Conservation (phyloP, 2,888 invertebrate species). For the Drosophila paracracens region DNA sequence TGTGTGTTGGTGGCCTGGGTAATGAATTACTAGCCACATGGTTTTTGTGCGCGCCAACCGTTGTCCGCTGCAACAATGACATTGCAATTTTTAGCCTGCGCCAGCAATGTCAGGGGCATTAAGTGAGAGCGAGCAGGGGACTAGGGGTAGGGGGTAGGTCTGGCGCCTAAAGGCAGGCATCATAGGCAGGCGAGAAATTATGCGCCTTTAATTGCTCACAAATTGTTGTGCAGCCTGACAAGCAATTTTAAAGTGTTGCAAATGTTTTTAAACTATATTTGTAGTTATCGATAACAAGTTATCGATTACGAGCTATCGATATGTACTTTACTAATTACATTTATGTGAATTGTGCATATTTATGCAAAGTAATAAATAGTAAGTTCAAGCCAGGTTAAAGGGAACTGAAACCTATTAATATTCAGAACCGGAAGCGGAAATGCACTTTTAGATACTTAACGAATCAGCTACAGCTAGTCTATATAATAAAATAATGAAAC, state of each 20-base stretch:
- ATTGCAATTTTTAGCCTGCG: slow-evolving; percentile 67
- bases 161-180: slow-evolving; percentile 24
- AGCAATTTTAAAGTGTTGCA: slow-evolving; percentile 8
- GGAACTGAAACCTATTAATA: background rate
- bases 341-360: background rate
- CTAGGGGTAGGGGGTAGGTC: slow-evolving; percentile 15
- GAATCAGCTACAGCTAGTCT: background rate
- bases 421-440: background rate
- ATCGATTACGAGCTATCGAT: background rate
- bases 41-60: slow-evolving; percentile 53
- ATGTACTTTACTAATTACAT: background rate
- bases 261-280: background rate
- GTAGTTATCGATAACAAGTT: background rate
- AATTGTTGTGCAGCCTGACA: slow-evolving; percentile 38
- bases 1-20: slow-evolving; percentile 56
- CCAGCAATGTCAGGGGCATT: slow-evolving; percentile 60
- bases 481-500: background rate
- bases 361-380: background rate
- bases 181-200: slow-evolving; percentile 50
- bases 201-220: slow-evolving; percentile 62
- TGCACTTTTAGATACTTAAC: background rate
- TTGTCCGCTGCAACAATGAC: slow-evolving; percentile 68
- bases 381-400: background rate
- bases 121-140: background rate
- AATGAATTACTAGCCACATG: slow-evolving; percentile 77